Conservation (phyloP, 2,888 invertebrate species). For the Falcaria lacertinaria region DNA sequence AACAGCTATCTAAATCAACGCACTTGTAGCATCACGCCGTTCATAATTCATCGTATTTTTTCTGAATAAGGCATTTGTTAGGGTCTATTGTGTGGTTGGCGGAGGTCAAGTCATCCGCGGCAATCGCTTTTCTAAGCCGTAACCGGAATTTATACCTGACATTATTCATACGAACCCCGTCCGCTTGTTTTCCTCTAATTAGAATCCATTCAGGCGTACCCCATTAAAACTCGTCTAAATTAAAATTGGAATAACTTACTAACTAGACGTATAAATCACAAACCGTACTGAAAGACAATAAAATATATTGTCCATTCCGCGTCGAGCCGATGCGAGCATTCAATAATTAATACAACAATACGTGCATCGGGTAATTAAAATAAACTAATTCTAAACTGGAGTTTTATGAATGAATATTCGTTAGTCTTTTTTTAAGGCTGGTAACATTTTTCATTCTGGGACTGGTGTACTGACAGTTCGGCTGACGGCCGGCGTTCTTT, state of each 20-base stretch:
- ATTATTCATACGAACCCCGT: conserved; percentile 64
- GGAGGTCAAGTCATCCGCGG: conserved; percentile 38
- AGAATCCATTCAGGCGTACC: conserved; percentile 75
- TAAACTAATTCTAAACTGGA: conserved; percentile 73
- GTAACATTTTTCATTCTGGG: conserved; percentile 72
- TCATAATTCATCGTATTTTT: conserved; percentile 62
- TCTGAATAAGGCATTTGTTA: conserved; percentile 63
- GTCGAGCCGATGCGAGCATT: conserved; percentile 41
- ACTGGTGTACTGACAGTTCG: conserved; percentile 65
- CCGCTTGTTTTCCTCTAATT: conserved; percentile 76
- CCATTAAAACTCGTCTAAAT: conserved; percentile 78
- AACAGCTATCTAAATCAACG: conserved; percentile 25
- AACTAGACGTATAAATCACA: conserved; percentile 77
- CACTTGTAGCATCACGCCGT: conserved; percentile 22
- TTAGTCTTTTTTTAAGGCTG: conserved; percentile 49
- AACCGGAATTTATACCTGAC: conserved; percentile 73
- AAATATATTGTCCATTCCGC: conserved; percentile 71
- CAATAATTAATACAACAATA: conserved; percentile 76
- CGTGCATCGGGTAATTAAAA: conserved; percentile 73
- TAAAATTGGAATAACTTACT: conserved; percentile 79
- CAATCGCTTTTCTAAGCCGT: conserved; percentile 60
- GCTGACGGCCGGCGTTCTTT: conserved; percentile 68
- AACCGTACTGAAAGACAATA: conserved; percentile 67
- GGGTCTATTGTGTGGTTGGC: conserved; percentile 48
- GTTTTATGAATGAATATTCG: conserved; percentile 71